Evolutionary conservation across 2,113 vertebrate genomes (phyloP).

Genomic region (Camelus bactrianus): DNA sequence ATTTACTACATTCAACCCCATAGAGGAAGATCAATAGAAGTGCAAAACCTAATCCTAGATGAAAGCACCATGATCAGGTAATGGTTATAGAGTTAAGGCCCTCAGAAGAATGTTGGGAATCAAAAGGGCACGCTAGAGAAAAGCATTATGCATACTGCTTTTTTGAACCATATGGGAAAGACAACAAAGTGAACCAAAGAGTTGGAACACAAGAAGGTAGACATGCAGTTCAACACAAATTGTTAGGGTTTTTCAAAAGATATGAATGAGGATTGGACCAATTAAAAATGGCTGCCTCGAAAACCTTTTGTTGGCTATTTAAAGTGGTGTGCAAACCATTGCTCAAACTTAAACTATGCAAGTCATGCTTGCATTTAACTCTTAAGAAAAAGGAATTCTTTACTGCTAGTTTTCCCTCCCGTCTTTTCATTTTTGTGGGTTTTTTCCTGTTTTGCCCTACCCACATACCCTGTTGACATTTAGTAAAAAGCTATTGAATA

Average conservation of each 20-base stretch:
- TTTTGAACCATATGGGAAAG: constrained; percentile 84
- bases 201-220: constrained; percentile 81
- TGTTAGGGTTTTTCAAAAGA: constrained; percentile 81
- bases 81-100: constrained; percentile 81
- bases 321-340: constrained; percentile 61
- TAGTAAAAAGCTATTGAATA: constrained; percentile 16
- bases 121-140: constrained; percentile 79
- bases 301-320: constrained; percentile 80
- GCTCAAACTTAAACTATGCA: constrained; percentile 62
- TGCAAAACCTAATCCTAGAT: constrained; percentile 84
- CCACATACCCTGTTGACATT: neutral
- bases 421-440: neutral
- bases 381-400: constrained; percentile 50
- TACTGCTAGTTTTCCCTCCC: constrained; percentile 20
- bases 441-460: neutral
- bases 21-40: constrained; percentile 83
- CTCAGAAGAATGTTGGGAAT: constrained; percentile 79
- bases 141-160: constrained; percentile 78
- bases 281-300: constrained; percentile 84
- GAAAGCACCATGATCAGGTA: constrained; percentile 84
- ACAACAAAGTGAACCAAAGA: constrained; percentile 81
- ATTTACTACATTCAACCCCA: constrained; percentile 84
- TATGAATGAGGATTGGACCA: constrained; percentile 82
- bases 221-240: constrained; percentile 78
- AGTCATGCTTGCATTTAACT: constrained; percentile 64